Base-by-base conservation (phyloP, 1,140 invertebrate genomes). In the Drosophila lowei region DNA sequence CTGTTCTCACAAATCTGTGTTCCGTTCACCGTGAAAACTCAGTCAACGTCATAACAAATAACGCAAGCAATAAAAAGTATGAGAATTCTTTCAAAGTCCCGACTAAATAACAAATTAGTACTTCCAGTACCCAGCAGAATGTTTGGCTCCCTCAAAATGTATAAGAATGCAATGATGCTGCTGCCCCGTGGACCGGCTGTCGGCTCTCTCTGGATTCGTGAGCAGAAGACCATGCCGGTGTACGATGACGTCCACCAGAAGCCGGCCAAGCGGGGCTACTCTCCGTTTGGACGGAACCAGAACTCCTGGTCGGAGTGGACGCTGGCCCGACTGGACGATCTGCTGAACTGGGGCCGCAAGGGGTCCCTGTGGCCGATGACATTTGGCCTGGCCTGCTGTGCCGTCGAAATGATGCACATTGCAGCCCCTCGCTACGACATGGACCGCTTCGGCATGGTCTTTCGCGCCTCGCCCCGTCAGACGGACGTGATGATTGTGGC, bases 351-450 rank as follows among this genome's bases (percentile, higher is more conserved):
- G 97, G 97, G 96, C 25, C 93, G 97, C 76, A 98, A 97, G 93
- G 94, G 94, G 86, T 99, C 97, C 0, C 76, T 98, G 1, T 99
- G 97, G 98, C 98, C 98, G 3, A 93, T 99, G 93, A 99, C 97
- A 38, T 99, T 99, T 93, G 98, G 98, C 74, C 91, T 99, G 74
- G 98, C 98, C 3, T 99, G 98, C 86, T 99, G 98, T 93, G 98
- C 98, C 57, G 97, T 99, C 0, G 98, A 99, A 92, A 99, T 99
- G 99, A 99, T 99, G 99, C 99, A 99, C 92, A 98, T 99, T 60
- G 98, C 98, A 57, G 98, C 98, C 18, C 97, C 98, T 1, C 93
- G 98, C 76, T 99, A 99, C 91, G 98, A 99, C 89, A 98, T 99
- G 97, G 98, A 98, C 92, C 93, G 94, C 79, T 96, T 93, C 90